Conservation (phyloP, 53 echinoderm and acorn worm genomes). For the Holothuria leucospilota region DNA sequence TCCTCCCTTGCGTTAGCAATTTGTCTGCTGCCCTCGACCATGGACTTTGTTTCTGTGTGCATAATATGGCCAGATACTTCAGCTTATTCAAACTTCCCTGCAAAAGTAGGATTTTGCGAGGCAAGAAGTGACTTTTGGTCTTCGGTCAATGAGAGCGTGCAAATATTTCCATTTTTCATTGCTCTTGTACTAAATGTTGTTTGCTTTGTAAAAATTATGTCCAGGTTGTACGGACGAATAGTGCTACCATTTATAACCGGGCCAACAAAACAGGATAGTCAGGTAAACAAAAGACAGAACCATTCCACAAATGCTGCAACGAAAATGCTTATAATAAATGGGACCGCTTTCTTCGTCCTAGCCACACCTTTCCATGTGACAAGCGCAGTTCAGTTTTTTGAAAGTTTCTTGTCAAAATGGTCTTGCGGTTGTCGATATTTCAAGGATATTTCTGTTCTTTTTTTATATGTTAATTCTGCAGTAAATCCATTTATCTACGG, state of each 20-base stretch:
- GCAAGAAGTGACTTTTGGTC: not conserved
- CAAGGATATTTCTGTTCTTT: too few relatives aligned
- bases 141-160: not conserved
- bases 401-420: too few relatives aligned
- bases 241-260: too few relatives aligned
- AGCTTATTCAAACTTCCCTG: not conserved
- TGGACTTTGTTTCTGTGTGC: not conserved
- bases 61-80: not conserved
- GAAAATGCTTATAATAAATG: not conserved
- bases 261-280: too few relatives aligned
- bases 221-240: too few relatives aligned
- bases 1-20: not conserved
- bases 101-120: not conserved
- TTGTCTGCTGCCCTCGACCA: not conserved
- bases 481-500: too few relatives aligned
- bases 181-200: too few relatives aligned
- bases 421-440: too few relatives aligned
- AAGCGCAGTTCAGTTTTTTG: not conserved
- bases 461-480: too few relatives aligned
- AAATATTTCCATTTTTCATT: too few relatives aligned
- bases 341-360: not conserved
- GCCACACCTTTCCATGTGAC: too few relatives aligned
- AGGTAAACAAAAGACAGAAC: not conserved
- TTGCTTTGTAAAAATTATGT: too few relatives aligned
- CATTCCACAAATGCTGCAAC: slow-evolving; percentile 6